Conservation (phyloP, 2,113 vertebrate species). For the Lycaon pictus region DNA sequence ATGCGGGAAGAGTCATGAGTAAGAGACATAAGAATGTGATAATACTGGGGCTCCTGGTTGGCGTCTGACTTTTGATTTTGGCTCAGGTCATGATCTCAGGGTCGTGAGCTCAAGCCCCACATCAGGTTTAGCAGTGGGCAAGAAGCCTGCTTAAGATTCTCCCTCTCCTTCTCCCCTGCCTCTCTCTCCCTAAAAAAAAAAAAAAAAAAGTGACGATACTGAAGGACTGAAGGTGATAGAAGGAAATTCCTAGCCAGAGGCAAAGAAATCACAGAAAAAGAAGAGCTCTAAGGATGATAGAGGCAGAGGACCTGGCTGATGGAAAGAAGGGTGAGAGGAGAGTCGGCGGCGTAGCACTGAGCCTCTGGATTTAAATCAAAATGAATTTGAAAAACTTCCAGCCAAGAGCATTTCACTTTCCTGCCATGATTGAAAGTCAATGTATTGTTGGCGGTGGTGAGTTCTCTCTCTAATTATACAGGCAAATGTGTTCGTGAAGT, state of each 20-base stretch:
- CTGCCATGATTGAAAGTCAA: background rate
- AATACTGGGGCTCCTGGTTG: background rate
- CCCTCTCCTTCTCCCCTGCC: background rate
- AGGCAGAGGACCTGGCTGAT: background rate
- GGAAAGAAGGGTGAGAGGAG: background rate
- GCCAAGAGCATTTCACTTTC: background rate
- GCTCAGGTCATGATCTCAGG: background rate
- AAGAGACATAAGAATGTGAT: background rate
- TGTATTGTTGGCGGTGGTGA: background rate
- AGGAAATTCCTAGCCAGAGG: background rate
- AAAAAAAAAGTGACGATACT: background rate
- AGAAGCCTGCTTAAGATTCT: background rate
- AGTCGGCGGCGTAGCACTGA: background rate
- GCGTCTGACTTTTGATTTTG: background rate
- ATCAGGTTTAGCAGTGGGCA: background rate
- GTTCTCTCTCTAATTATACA: slow-evolving; percentile 2
- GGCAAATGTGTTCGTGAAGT: background rate
- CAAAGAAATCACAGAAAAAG: slow-evolving; percentile 5
- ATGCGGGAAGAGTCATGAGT: background rate
- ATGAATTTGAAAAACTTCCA: slow-evolving; percentile 16
- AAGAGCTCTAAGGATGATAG: background rate
- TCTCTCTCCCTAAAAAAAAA: background rate
- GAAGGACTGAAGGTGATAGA: background rate
- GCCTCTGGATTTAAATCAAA: background rate
- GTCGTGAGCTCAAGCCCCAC: background rate